Evolutionary conservation across 1,140 invertebrate genomes (phyloP).

Genomic region (Mesaphorura yosii): DNA sequence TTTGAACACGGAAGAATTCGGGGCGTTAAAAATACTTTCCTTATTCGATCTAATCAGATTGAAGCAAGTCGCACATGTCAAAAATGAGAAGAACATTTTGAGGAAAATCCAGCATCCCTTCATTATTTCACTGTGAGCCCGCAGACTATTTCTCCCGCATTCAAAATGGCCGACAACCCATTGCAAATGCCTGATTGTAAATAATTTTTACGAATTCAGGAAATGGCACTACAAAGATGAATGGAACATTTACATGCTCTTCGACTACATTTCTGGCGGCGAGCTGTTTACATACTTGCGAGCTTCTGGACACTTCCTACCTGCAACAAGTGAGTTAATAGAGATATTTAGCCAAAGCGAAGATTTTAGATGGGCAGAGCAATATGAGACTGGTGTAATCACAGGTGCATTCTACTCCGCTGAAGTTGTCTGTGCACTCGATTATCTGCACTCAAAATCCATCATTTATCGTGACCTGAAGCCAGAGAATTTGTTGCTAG

Average conservation of each 20-base stretch:
- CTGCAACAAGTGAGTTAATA: conserved; percentile 56
- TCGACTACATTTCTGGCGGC: conserved; percentile 89
- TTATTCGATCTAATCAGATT: conserved; percentile 83
- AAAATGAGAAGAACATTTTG: conserved; percentile 85
- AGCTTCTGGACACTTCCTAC: conserved; percentile 75
- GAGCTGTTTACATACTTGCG: conserved; percentile 91
- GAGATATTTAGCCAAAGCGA: no score
- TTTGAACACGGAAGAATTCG: conserved; percentile 59
- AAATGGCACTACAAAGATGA: conserved; percentile 80
- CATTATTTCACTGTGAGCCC: conserved; percentile 83
- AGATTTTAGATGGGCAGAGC: neutral
- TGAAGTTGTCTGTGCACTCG: conserved; percentile 84
- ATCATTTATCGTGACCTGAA: conserved; percentile 63
- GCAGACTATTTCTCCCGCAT: neutral
- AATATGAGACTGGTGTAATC: conserved; percentile 36
- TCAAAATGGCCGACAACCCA: no score
- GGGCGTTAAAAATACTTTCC: conserved; percentile 82
- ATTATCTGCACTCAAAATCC: conserved; percentile 78
- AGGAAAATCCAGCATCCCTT: conserved; percentile 76
- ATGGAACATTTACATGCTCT: conserved; percentile 79
- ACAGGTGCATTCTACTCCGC: conserved; percentile 79
- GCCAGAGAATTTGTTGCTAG: conserved; percentile 85
- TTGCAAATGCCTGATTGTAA: no score
- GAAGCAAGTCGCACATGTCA: conserved; percentile 88
- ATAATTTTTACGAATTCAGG: conserved; percentile 48